Evolutionary conservation across 2,888 invertebrate species (phyloP).

Genomic region (Glaucopsyche alexis): DNA sequence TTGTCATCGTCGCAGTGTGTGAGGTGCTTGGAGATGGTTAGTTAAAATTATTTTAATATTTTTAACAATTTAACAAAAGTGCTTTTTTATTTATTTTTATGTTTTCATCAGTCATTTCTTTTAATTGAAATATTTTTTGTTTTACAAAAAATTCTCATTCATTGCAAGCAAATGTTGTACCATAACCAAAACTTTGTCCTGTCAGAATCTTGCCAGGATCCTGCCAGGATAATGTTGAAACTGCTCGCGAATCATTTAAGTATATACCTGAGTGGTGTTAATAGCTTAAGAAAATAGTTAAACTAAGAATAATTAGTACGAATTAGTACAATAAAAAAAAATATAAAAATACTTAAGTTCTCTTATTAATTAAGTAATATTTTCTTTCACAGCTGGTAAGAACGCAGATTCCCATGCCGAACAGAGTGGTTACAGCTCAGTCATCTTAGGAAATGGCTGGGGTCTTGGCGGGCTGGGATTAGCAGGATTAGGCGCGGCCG

Average conservation of each 20-base stretch:
- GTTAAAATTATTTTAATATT: slow-evolving; percentile 30
- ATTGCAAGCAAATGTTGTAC: background rate
- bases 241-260: no score
- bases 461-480: slow-evolving; percentile 41
- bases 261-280: no score
- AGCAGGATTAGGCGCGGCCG: slow-evolving; percentile 42
- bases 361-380: background rate
- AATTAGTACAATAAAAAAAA: no score
- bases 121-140: no score
- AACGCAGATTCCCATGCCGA: slow-evolving; percentile 50
- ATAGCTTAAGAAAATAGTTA: no score
- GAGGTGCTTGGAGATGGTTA: slow-evolving; percentile 66
- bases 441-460: slow-evolving; percentile 36
- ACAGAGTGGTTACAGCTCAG: slow-evolving; percentile 48
- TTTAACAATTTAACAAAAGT: no score
- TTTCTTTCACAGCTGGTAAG: slow-evolving; percentile 39
- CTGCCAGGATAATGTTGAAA: no score
- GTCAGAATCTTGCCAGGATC: background rate
- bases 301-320: no score
- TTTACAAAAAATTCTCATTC: background rate
- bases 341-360: background rate
- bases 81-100: no score
- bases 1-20: slow-evolving; percentile 70
- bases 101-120: no score
- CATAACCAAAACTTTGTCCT: background rate